Evolutionary conservation across 1,140 invertebrate genomes (phyloP).

Genomic region (Bombus fervidus): DNA sequence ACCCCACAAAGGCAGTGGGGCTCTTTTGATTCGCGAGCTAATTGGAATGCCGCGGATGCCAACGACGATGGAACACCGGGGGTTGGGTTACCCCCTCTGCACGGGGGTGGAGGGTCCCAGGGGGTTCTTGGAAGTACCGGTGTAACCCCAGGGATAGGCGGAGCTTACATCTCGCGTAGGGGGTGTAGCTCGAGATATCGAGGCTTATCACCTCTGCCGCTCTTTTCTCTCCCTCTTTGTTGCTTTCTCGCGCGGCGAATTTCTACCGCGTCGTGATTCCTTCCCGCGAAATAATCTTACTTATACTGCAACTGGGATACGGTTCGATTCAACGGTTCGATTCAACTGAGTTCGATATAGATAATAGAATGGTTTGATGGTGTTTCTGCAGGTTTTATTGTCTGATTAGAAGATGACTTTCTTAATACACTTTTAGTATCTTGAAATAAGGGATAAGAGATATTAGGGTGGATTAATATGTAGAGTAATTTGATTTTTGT

Average conservation of each 20-base stretch:
- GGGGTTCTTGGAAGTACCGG: slow-evolving; percentile 74
- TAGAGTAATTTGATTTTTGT: no score
- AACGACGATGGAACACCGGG: slow-evolving; percentile 77
- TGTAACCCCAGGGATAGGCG: slow-evolving; percentile 75
- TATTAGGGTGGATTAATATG: no score
- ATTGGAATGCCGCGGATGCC: slow-evolving; percentile 82
- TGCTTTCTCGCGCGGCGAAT: neutral
- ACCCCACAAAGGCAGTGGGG: slow-evolving; percentile 81
- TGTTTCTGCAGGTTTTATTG: no score
- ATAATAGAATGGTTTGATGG: neutral
- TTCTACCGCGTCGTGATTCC: slow-evolving; percentile 32
- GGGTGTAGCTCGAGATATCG: slow-evolving; percentile 72
- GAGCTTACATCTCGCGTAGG: slow-evolving; percentile 74
- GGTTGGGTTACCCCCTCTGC: slow-evolving; percentile 69
- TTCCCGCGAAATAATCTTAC: slow-evolving; percentile 26
- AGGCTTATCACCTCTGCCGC: slow-evolving; percentile 62
- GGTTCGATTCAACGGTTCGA: no score
- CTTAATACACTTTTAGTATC: no score
- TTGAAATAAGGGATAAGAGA: no score
- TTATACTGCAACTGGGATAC: neutral
- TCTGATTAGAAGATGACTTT: no score
- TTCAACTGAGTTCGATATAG: neutral
- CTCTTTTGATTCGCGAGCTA: slow-evolving; percentile 83
- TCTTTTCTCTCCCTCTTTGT: slow-evolving; percentile 45
- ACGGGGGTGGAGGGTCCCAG: slow-evolving; percentile 54